Conservation (phyloP, 2,797 vertebrate species). For the Phylloscopus collybita region DNA sequence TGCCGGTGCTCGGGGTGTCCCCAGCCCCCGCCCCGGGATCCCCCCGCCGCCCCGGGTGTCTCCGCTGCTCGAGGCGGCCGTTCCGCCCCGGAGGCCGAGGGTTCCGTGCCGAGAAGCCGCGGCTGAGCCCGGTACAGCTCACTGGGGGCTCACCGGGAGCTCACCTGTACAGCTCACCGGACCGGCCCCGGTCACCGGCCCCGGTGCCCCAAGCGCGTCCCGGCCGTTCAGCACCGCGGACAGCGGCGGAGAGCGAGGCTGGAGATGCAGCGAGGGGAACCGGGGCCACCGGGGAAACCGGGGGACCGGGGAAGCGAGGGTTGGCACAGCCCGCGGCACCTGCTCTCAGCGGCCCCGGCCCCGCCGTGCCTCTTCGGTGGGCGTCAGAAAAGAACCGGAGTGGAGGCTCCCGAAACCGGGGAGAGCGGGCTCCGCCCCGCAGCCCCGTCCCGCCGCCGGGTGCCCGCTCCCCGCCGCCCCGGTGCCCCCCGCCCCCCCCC, state of each 20-base stretch:
- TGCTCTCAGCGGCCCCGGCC: not conserved
- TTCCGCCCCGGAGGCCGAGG: not conserved
- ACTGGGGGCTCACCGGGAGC: not conserved
- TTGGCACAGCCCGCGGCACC: not conserved
- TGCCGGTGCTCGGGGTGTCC: not conserved
- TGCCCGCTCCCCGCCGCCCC: not conserved
- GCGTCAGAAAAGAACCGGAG: not conserved
- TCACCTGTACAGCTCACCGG: not conserved
- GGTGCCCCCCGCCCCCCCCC: not conserved
- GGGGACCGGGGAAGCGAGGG: no score
- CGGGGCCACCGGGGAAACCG: no score
- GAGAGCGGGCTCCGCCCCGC: no score
- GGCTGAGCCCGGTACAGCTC: not conserved
- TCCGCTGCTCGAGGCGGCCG: not conserved
- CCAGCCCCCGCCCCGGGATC: accelerated
- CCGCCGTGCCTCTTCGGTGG: not conserved
- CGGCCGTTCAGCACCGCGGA: constrained; percentile 45
- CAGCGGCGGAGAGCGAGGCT: not conserved
- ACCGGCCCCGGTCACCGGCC: not conserved
- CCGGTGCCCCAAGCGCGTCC: not conserved
- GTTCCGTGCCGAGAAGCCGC: not conserved
- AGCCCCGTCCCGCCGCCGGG: not conserved
- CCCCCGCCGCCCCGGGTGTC: not conserved
- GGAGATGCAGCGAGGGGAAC: not conserved
- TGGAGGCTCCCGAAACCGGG: not conserved